Conservation (phyloP, 1,140 invertebrate genomes). For the Acyrthosiphon pisum region DNA sequence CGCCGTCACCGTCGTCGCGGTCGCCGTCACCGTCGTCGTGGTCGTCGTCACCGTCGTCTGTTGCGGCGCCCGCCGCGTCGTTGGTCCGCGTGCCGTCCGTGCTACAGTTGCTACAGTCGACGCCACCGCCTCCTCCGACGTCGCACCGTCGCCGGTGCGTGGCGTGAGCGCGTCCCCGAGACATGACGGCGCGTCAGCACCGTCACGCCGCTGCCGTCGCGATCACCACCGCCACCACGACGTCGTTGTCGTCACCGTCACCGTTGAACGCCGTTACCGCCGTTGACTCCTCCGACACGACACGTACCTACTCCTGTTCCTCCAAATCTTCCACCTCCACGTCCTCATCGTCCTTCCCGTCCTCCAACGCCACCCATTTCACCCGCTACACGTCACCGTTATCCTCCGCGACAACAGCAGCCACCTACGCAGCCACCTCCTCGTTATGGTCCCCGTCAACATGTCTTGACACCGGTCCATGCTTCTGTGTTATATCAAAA, state of each 20-base stretch:
- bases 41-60: slow-evolving; percentile 28
- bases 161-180: slow-evolving; percentile 38
- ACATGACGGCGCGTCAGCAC: slow-evolving; percentile 43
- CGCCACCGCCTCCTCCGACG: background rate
- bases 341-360: background rate
- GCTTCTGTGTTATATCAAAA: slow-evolving; percentile 57
- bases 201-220: slow-evolving; percentile 12
- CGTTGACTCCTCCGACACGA: background rate
- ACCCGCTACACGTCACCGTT: background rate
- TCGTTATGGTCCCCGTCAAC: slow-evolving; percentile 26
- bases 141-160: slow-evolving; percentile 24
- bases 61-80: background rate
- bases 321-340: background rate
- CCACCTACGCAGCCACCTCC: background rate
- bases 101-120: background rate
- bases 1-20: background rate
- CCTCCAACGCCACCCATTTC: background rate
- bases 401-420: background rate
- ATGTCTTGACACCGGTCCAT: slow-evolving; percentile 56
- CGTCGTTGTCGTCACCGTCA: background rate
- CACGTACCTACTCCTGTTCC: background rate
- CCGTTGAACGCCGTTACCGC: background rate
- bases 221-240: background rate
- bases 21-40: background rate
- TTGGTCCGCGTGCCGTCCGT: background rate